These are phyloP conservation scores for Drosophila auraria DNA, from an alignment of 1,140 invertebrate genomes.

Conservation along the genomic window DNA sequence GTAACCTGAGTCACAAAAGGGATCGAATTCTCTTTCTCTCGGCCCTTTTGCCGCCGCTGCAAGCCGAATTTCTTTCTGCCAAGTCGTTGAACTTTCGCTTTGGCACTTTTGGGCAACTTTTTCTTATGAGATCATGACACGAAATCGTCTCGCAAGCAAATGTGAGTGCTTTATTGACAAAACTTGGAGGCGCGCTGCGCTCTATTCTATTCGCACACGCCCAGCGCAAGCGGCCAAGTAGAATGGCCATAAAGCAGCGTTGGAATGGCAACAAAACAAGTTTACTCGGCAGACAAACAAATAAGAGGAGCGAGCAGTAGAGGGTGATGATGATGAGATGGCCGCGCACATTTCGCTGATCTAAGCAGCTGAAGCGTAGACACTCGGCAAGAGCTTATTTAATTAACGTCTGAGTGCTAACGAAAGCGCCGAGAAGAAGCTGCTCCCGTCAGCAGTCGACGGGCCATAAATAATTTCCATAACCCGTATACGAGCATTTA, in stretches of 20 bases:
- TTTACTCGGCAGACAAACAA: constrained; percentile 56
- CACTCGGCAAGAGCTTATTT: constrained; percentile 65
- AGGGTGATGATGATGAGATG: constrained; percentile 27
- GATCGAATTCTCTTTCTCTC: constrained; percentile 42
- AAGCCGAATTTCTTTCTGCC: constrained; percentile 28
- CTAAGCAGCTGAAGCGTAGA: constrained; percentile 57
- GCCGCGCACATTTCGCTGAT: constrained; percentile 53
- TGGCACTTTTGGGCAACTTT: constrained; percentile 60
- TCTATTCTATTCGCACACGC: constrained; percentile 50
- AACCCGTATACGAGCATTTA: not conserved
- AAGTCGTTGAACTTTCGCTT: constrained; percentile 72
- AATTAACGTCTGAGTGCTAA: constrained; percentile 69
- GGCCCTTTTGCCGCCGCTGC: constrained; percentile 37
- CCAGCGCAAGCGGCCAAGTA: constrained; percentile 49
- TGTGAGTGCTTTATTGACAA: constrained; percentile 68
- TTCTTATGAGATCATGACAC: constrained; percentile 77
- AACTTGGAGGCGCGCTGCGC: constrained; percentile 44
- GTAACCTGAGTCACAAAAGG: constrained; percentile 35
- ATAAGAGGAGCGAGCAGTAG: constrained; percentile 40
- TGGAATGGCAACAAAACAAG: constrained; percentile 51
- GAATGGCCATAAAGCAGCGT: constrained; percentile 47
- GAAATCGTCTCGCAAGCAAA: constrained; percentile 44
- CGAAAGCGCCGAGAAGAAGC: constrained; percentile 35
- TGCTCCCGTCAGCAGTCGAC: constrained; percentile 32
- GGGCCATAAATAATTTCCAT: constrained; percentile 23